Base-by-base conservation (phyloP, 2,888 invertebrate genomes). In the Plagodis dolabraria region DNA sequence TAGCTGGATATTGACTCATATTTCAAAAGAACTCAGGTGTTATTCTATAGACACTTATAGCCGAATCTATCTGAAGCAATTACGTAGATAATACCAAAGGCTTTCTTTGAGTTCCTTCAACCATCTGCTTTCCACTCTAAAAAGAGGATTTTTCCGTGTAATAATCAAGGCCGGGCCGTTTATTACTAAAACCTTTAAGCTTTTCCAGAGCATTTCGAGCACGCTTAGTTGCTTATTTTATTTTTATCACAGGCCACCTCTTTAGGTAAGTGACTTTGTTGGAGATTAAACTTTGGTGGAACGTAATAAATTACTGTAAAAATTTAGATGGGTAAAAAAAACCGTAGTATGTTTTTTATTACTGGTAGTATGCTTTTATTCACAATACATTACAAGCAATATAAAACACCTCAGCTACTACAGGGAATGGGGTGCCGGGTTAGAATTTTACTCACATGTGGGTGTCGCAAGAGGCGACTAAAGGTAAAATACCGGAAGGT, bases 161-260 rank as follows among this genome's bases (percentile, higher is more conserved):
- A 40, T 40, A 40, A 55, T 55, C 44, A 60, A 47, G 53, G 33
- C 55, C 33, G 10, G 33, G 53, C 8, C 48, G 34, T 52, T 55
- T 33, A 48, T 60, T 60, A 55, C 47, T 38, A 36, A 47, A 60
- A 45, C 50, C 55, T 60, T 60, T 55, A 60, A 60, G 55, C 60
- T 60, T 48, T 55, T 22, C 5, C 55, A 36, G 40, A 60, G 60
- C 55, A 55, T 60, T 60, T 55, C 48, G 40, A 55, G 51, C 54
- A 60, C 60, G 55, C 22, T 55, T 52, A 45, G 44, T 22, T 52
- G 45, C 33, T 55, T 59, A 36, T 47, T 59, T 59, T 59, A 47
- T 47, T 59, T 54, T 35, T 54, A 42, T 52, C 51, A 33, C 5
- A 12, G 36, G 36, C 22, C 43, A 45, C 33, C 36, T 47, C 50